Percentiles rank a stretch among this genome's conserved stretches.
phyloP scores from a whole-genome alignment of 2,113 vertebrate genomes.

The Arvicanthis niloticus region DNA sequence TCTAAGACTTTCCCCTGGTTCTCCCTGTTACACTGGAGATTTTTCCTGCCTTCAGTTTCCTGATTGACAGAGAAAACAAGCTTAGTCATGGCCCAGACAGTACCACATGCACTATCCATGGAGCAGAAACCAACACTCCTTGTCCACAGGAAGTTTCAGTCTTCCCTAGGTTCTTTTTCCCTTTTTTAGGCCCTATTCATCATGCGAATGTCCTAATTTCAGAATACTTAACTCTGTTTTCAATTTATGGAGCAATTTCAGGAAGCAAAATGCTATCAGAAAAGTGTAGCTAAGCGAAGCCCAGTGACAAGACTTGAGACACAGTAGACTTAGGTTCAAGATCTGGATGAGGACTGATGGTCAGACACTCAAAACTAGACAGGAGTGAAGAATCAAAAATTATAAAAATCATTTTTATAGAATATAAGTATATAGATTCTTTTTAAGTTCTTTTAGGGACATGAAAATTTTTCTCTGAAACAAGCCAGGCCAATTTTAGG shows the following conservation, averaged over 20 bases:
- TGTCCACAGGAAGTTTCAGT: neutral
- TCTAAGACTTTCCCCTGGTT: neutral
- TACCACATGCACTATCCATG: neutral
- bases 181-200: neutral
- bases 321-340: neutral
- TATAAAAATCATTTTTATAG: too few relatives aligned
- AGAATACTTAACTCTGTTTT: neutral
- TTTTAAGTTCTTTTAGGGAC: too few relatives aligned
- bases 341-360: neutral
- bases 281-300: neutral
- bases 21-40: neutral
- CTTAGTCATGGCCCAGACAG: neutral
- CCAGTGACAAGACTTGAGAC: neutral
- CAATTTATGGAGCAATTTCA: neutral
- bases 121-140: neutral
- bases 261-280: neutral
- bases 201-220: neutral
- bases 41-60: neutral
- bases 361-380: slow-evolving; percentile 17
- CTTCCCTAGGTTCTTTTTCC: neutral
- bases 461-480: too few relatives aligned
- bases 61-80: neutral
- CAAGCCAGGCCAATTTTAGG: too few relatives aligned
- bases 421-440: too few relatives aligned
- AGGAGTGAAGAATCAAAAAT: too few relatives aligned